Evolutionary conservation across 2,797 vertebrate species (phyloP), one percentile per base, ranked within the genome.

Genomic region (Macropodus opercularis): DNA sequence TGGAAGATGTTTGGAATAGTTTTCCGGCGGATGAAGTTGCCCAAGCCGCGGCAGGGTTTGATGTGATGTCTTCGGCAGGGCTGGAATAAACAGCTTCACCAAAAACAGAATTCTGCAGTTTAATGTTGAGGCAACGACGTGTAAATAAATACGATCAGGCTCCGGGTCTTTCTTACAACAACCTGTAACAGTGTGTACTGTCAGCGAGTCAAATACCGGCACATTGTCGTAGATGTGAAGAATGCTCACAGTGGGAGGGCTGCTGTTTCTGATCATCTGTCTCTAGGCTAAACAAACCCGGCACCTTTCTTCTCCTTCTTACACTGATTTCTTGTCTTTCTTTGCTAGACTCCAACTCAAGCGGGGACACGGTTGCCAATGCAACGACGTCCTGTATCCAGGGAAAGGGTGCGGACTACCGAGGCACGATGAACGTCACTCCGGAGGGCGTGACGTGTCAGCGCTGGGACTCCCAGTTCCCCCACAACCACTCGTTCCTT

Each of bases 391-490:
- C 92, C 7, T 99, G 97, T 27, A 72, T 96, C 75, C 91, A 87
- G 78, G 94, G 92, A 7, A 95, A 94, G 81, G 97, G 96, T 3
- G 92, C 94, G 55, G 90, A 93, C 12, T 99, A 99, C 75, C 86
- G 93, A 2, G 97, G 97, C 48, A 94, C 88, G 0, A 86, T 92
- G 84, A 96, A 90, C 68, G 90, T 94, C 55, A 96, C 95, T 63
- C 95, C 95, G 75, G 94, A 93, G 63, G 96, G 96, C 17, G 90
- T 94, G 85, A 93, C 83, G 0, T 99, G 97, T 85, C 97, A 99
- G 71, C 92, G 90, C 23, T 99, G 97, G 97, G 95, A 97, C 78
- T 93, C 93, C 0, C 96, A 98, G 78, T 93, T 93, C 69, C 97
- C 97, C 68, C 97, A 99, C 72, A 93, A 93, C 63, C 97, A 99